Conservation (phyloP, 2,888 invertebrate genomes). For the Aplocera efformata region DNA sequence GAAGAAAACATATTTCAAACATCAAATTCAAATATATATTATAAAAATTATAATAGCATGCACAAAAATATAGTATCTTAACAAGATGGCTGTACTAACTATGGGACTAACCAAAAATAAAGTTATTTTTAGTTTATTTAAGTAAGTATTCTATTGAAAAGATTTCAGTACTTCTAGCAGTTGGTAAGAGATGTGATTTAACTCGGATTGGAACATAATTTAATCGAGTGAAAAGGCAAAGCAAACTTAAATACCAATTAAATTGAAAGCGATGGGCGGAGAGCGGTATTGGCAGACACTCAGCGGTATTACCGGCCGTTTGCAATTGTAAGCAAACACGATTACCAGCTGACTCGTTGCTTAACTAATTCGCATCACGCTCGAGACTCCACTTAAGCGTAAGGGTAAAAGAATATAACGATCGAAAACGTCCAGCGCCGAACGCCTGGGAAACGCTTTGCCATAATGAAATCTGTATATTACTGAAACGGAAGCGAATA, state of each 20-base stretch:
- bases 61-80: too few relatives aligned
- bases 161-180: too few relatives aligned
- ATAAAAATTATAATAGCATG: too few relatives aligned
- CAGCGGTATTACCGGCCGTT: conserved; percentile 55
- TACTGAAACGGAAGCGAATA: conserved; percentile 40
- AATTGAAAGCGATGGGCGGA: conserved; percentile 51
- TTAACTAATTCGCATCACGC: conserved; percentile 67
- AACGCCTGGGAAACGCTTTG: conserved; percentile 53
- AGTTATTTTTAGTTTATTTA: too few relatives aligned
- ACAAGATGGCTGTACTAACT: too few relatives aligned
- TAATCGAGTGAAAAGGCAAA: conserved; percentile 34
- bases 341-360: conserved; percentile 60
- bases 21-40: too few relatives aligned
- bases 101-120: too few relatives aligned
- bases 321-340: conserved; percentile 67
- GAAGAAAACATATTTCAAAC: too few relatives aligned
- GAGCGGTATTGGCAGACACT: conserved; percentile 60
- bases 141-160: too few relatives aligned
- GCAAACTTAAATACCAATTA: conserved; percentile 50
- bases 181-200: not conserved
- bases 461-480: conserved; percentile 62
- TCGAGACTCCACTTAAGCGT: conserved; percentile 50
- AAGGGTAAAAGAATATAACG: conserved; percentile 48
- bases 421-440: conserved; percentile 37
- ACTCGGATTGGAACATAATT: conserved; percentile 26